These are phyloP conservation scores for Streptopelia turtur DNA, from an alignment of 2,797 vertebrate genomes.

Conservation along the genomic window DNA sequence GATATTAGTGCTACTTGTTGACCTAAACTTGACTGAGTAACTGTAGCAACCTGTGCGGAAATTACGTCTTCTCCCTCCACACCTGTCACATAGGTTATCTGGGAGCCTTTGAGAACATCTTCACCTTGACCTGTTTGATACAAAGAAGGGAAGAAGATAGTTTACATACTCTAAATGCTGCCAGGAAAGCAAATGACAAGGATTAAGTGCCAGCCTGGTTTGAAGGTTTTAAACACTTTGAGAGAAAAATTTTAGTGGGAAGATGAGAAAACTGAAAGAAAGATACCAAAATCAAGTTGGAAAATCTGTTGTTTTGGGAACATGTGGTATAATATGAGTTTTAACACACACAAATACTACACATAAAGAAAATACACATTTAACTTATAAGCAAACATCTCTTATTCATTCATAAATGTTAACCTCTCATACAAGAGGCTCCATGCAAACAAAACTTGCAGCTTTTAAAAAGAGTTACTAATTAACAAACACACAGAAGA, in stretches of 20 bases:
- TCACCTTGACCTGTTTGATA: constrained; percentile 88
- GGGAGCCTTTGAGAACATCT: constrained; percentile 85
- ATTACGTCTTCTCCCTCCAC: constrained; percentile 92
- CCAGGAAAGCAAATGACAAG: not conserved
- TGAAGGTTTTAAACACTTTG: not conserved
- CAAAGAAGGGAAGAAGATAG: constrained; percentile 4
- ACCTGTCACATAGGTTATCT: constrained; percentile 89
- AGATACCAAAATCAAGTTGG: not conserved
- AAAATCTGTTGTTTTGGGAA: not conserved
- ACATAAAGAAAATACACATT: not conserved
- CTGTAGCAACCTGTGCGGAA: constrained; percentile 88
- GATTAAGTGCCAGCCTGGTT: not conserved
- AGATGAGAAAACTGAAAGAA: not conserved
- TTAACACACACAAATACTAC: not conserved
- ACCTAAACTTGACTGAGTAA: constrained; percentile 85
- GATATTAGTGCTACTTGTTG: constrained; percentile 96
- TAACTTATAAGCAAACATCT: not conserved
- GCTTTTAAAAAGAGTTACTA: constrained; percentile 31
- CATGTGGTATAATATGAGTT: not conserved
- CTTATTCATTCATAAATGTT: constrained; percentile 37
- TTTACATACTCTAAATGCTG: not conserved
- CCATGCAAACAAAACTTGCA: constrained; percentile 14
- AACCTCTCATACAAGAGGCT: constrained; percentile 34
- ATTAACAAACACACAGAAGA: constrained; percentile 57
- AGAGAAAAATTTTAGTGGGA: not conserved